phyloP scores from a whole-genome alignment of 2,797 vertebrate species.

The Ataeniobius toweri region DNA sequence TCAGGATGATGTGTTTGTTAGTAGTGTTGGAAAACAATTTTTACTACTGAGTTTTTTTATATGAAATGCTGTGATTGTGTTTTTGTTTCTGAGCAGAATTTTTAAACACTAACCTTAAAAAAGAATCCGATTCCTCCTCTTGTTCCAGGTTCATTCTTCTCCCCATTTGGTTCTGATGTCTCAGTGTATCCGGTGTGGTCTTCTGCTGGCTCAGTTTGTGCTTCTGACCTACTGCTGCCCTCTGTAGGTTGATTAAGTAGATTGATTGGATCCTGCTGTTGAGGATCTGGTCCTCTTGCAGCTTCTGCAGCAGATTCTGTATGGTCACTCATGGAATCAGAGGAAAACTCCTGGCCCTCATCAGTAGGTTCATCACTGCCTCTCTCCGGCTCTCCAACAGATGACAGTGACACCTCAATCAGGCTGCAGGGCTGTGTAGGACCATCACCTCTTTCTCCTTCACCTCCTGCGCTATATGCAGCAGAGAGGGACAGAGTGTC shows the following conservation, averaged over 20 bases:
- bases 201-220: conserved; percentile 19
- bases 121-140: conserved; percentile 83
- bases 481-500: conserved; percentile 74
- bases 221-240: conserved; percentile 5
- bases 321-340: conserved; percentile 86
- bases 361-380: conserved; percentile 73
- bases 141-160: conserved; percentile 67
- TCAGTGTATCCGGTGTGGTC: background rate
- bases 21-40: background rate
- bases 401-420: conserved; percentile 79
- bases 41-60: background rate
- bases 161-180: conserved; percentile 30
- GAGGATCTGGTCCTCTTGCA: background rate
- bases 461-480: conserved; percentile 47
- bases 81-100: background rate
- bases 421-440: conserved; percentile 66
- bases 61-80: background rate
- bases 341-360: conserved; percentile 79
- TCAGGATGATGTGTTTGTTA: background rate
- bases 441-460: conserved; percentile 18
- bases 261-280: conserved; percentile 31
- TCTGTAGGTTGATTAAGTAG: conserved; percentile 23
- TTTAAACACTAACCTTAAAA: conserved; percentile 80
- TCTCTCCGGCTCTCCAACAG: conserved; percentile 65
- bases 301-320: conserved; percentile 64